phyloP scores from a whole-genome alignment of 2,113 vertebrate species.

The Corvus hawaiiensis region DNA sequence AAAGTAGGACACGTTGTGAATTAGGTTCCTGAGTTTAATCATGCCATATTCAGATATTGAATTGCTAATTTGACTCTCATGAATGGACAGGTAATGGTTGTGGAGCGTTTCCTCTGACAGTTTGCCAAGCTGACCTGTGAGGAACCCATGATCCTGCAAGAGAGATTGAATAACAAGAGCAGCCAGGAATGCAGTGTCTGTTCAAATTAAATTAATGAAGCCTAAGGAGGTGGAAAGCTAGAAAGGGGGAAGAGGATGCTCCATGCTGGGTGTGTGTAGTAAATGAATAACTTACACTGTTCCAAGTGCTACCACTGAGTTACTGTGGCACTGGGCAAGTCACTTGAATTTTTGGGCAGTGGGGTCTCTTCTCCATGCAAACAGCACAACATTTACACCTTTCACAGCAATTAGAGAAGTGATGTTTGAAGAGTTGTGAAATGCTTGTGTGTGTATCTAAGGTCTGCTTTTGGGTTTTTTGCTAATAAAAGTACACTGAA shows the following conservation, averaged over 20 bases:
- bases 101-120: neutral
- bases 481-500: neutral
- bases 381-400: neutral
- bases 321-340: neutral
- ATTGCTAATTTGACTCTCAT: neutral
- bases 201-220: neutral
- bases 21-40: neutral
- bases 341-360: neutral
- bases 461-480: neutral
- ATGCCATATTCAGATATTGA: neutral
- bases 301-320: neutral
- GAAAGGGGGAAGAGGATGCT: neutral
- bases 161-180: neutral
- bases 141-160: neutral
- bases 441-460: neutral
- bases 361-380: neutral
- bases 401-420: neutral
- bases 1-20: conserved; percentile 4
- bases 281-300: neutral
- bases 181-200: neutral
- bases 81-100: conserved; percentile 9
- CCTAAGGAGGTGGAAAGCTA: neutral
- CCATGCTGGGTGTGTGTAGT: neutral
- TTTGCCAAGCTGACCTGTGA: neutral
- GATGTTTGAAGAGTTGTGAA: neutral